Conservation (phyloP, 2,113 vertebrate genomes). For the Capreolus pygargus region DNA sequence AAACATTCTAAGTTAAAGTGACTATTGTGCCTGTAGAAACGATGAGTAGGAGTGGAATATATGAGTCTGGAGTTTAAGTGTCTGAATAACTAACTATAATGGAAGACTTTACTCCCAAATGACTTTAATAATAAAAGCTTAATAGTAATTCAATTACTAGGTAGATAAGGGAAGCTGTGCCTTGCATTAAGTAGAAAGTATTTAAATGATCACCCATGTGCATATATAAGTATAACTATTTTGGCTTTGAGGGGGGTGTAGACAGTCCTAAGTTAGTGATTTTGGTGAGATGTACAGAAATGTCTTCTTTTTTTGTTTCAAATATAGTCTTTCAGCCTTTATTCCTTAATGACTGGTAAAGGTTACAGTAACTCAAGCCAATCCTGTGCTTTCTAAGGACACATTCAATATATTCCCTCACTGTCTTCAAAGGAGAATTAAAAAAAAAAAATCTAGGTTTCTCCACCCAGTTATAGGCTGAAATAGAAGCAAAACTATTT, state of each 20-base stretch:
- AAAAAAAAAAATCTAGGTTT: background rate
- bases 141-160: background rate
- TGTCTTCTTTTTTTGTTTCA: background rate
- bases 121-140: background rate
- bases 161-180: background rate
- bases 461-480: background rate
- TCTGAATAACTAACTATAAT: background rate
- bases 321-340: background rate
- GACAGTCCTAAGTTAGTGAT: background rate
- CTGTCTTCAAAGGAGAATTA: background rate
- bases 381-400: background rate
- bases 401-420: background rate
- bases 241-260: accelerated
- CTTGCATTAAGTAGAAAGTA: background rate
- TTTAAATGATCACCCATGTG: background rate
- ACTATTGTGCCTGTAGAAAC: background rate
- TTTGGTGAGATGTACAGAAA: background rate
- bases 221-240: background rate
- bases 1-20: background rate
- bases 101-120: background rate
- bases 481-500: background rate
- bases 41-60: background rate
- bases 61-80: background rate
- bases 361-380: background rate
- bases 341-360: background rate